These are phyloP conservation scores for Popillia japonica DNA, from an alignment of 1,140 invertebrate species.

Conservation along the genomic window DNA sequence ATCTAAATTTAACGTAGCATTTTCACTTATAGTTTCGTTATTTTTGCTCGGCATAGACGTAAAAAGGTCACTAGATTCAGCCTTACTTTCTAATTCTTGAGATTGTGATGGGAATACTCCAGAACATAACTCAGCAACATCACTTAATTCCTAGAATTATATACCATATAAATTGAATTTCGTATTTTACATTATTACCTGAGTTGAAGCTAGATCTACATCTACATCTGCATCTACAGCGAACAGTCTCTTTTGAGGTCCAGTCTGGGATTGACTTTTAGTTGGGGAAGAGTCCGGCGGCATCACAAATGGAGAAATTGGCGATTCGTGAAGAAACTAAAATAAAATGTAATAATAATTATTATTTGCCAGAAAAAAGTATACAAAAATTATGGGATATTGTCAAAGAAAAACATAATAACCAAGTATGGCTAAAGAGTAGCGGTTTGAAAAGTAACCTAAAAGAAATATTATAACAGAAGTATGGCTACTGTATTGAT, in stretches of 20 bases:
- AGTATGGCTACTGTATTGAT: too few relatives aligned
- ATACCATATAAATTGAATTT: neutral
- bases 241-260: conserved; percentile 37
- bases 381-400: too few relatives aligned
- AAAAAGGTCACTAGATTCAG: neutral
- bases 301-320: conserved; percentile 36
- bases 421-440: too few relatives aligned
- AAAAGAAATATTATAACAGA: too few relatives aligned
- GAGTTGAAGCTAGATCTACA: neutral
- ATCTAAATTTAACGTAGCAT: neutral
- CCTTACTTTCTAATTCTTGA: conserved; percentile 45
- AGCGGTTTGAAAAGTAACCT: too few relatives aligned
- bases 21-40: neutral
- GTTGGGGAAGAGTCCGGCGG: conserved; percentile 18
- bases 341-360: too few relatives aligned
- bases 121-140: conserved; percentile 65
- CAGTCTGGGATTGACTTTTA: neutral
- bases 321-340: conserved; percentile 43
- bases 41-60: conserved; percentile 39
- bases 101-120: conserved; percentile 59
- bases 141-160: conserved; percentile 59
- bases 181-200: conserved; percentile 18
- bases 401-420: too few relatives aligned
- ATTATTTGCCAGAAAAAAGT: too few relatives aligned
- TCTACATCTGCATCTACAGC: too few relatives aligned